Percentiles rank a stretch among this genome's conserved stretches.
Conservation (phyloP, 2,113 vertebrate genomes). For the Forbesichthys papilliferus region DNA sequence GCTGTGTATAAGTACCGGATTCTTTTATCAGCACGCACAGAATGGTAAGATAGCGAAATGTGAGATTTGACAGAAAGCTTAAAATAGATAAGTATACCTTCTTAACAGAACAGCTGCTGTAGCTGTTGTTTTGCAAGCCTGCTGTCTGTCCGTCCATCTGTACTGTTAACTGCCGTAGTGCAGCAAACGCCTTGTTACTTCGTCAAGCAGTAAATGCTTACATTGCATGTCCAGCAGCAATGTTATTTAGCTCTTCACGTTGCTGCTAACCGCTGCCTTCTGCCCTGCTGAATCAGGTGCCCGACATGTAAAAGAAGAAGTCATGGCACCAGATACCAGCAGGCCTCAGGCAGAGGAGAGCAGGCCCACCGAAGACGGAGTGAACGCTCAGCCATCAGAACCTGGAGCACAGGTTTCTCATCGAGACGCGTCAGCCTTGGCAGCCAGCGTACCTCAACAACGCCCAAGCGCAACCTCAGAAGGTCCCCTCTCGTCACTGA, state of each 20-base stretch:
- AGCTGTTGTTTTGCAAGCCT: constrained; percentile 10
- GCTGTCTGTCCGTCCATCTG: not conserved
- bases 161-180: not conserved
- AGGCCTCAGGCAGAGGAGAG: constrained; percentile 49
- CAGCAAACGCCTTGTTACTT: constrained; percentile 24
- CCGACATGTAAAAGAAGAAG: constrained; percentile 62
- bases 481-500: constrained; percentile 16
- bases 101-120: constrained; percentile 22
- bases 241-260: constrained; percentile 6
- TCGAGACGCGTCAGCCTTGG: constrained; percentile 15
- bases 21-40: too few species aligned
- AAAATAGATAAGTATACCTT: not conserved
- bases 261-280: not conserved
- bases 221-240: not conserved
- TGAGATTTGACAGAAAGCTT: not conserved
- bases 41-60: too few species aligned
- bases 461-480: not conserved
- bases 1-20: too few species aligned
- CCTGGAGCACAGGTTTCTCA: not conserved
- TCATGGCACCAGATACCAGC: constrained; percentile 29
- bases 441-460: constrained; percentile 16
- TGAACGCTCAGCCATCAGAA: constrained; percentile 51
- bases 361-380: constrained; percentile 17
- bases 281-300: constrained; percentile 70
- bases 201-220: not conserved